phyloP scores from a whole-genome alignment of 2,888 invertebrate species.

The Aporophyla nigra region DNA sequence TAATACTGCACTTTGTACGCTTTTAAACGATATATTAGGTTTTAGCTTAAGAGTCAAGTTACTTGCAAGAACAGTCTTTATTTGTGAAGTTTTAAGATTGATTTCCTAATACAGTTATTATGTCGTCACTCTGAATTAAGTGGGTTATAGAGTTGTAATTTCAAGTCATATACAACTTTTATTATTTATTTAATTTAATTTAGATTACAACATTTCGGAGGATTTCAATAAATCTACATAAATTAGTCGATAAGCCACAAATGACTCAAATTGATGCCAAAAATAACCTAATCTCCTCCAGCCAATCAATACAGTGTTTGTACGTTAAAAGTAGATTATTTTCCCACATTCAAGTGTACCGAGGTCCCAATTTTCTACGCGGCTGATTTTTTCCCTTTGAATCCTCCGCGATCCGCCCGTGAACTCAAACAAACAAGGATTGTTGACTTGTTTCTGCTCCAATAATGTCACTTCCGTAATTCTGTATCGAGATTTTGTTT shows the following conservation, averaged over 20 bases:
- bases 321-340: conserved; percentile 64
- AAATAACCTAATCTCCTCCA: conserved; percentile 18
- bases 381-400: conserved; percentile 64
- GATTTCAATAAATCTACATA: background rate
- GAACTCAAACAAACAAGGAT: conserved; percentile 70
- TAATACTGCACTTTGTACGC: conserved; percentile 49
- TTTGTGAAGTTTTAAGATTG: background rate
- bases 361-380: conserved; percentile 65
- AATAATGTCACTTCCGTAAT: conserved; percentile 68
- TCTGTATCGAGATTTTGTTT: conserved; percentile 67
- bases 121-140: background rate
- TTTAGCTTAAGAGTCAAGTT: conserved; percentile 23
- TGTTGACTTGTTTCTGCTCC: conserved; percentile 69
- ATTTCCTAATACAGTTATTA: background rate
- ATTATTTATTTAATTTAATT: background rate
- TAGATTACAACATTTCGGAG: background rate
- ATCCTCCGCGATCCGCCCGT: conserved; percentile 56
- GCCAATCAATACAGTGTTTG: conserved; percentile 59
- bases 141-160: background rate
- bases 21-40: conserved; percentile 46
- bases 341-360: conserved; percentile 55
- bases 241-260: background rate
- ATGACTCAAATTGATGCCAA: conserved; percentile 12
- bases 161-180: background rate
- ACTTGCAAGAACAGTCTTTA: background rate